These are phyloP conservation scores for Chaetops frenatus DNA, from an alignment of 2,113 vertebrate species.

Conservation along the genomic window DNA sequence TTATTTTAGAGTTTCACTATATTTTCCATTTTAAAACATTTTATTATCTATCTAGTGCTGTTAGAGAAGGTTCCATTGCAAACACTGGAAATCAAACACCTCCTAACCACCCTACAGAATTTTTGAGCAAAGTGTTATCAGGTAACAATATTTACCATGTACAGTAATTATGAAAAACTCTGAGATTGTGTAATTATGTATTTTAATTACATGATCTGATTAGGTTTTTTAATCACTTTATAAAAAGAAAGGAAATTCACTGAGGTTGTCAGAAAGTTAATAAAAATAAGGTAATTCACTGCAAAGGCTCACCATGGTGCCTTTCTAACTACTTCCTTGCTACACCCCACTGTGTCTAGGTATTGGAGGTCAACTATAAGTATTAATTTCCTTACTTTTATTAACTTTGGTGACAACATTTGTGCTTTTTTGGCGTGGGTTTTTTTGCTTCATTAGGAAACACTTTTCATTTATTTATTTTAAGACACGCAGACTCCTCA, in stretches of 20 bases:
- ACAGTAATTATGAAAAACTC: conserved; percentile 55
- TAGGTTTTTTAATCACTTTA: conserved; percentile 71
- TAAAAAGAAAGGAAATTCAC: conserved; percentile 71
- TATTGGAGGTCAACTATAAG: conserved; percentile 58
- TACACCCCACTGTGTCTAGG: conserved; percentile 31
- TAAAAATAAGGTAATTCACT: conserved; percentile 58
- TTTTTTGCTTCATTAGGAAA: background rate
- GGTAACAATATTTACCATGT: conserved; percentile 58
- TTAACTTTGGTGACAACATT: conserved; percentile 41
- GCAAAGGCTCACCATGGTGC: conserved; percentile 8
- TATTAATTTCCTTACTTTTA: conserved; percentile 60
- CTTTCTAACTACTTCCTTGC: conserved; percentile 36
- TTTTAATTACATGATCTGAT: conserved; percentile 69
- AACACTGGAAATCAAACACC: background rate
- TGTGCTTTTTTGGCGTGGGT: background rate
- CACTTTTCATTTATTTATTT: background rate
- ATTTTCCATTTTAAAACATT: background rate
- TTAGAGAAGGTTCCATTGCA: background rate
- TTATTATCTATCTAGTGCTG: background rate
- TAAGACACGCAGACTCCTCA: background rate
- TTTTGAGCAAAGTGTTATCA: conserved; percentile 18
- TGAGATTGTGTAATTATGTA: conserved; percentile 62
- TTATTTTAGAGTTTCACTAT: background rate
- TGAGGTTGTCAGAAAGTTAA: conserved; percentile 61
- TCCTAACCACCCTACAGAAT: background rate